These are phyloP conservation scores for Acrocera orbiculus DNA, from an alignment of 2,888 invertebrate genomes.

Conservation along the genomic window DNA sequence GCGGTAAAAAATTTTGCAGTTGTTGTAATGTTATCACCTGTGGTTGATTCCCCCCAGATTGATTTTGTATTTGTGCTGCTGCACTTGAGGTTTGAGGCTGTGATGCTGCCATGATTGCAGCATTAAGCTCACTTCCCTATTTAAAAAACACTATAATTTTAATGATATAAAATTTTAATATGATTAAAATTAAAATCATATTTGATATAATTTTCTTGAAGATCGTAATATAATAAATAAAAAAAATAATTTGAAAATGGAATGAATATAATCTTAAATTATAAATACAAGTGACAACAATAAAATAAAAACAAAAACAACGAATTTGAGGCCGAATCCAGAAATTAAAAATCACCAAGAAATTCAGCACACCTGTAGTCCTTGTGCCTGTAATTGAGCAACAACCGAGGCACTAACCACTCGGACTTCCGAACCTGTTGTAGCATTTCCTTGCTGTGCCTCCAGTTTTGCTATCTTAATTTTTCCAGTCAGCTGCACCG, in stretches of 20 bases:
- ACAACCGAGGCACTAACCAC: constrained; percentile 41
- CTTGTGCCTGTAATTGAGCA: constrained; percentile 39
- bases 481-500: too few relatives aligned
- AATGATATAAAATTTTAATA: too few relatives aligned
- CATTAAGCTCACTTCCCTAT: constrained; percentile 16
- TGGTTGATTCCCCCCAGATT: constrained; percentile 10
- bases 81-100: constrained; percentile 13
- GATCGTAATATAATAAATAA: too few relatives aligned
- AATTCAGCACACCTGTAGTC: constrained; percentile 23
- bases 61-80: constrained; percentile 9
- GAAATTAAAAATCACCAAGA: too few relatives aligned
- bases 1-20: constrained; percentile 16
- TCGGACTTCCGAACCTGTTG: constrained; percentile 24
- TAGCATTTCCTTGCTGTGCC: constrained; percentile 13
- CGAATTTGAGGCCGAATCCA: too few relatives aligned
- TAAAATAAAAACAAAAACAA: too few relatives aligned
- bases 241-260: too few relatives aligned
- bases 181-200: background rate
- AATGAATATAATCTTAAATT: too few relatives aligned
- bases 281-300: too few relatives aligned
- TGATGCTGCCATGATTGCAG: constrained; percentile 16
- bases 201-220: too few relatives aligned
- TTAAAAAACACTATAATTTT: background rate
- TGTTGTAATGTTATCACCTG: constrained; percentile 16
- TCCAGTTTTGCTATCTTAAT: constrained; percentile 12